Percentiles rank a stretch among this genome's conserved stretches.
phyloP scores from a whole-genome alignment of 2,113 vertebrate genomes.

The Oplegnathus fasciatus region DNA sequence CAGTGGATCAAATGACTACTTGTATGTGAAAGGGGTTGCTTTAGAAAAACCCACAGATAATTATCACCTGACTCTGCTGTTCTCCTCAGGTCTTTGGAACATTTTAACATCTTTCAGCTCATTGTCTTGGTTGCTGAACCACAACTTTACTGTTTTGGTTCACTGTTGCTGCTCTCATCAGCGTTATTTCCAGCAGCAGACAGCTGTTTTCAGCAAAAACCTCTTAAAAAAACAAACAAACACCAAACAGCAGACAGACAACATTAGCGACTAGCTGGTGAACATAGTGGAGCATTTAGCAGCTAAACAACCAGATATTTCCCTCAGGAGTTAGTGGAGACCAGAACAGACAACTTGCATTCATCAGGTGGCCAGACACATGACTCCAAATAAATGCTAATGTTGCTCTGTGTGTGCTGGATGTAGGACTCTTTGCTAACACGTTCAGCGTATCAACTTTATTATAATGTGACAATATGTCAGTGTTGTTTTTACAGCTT shows the following conservation, averaged over 20 bases:
- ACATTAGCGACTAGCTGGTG: background rate
- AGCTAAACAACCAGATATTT: conserved; percentile 8
- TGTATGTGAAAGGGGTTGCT: background rate
- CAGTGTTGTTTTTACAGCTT: background rate
- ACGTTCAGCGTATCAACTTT: background rate
- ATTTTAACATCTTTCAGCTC: background rate
- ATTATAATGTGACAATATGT: background rate
- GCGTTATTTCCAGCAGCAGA: background rate
- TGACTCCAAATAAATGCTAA: background rate
- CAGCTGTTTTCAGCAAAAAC: background rate
- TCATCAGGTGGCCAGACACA: background rate
- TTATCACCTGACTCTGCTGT: background rate
- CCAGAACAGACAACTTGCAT: background rate
- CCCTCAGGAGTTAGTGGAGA: background rate
- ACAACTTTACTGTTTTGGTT: background rate
- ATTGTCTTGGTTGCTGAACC: background rate
- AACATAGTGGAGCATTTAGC: background rate
- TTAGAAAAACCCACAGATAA: background rate
- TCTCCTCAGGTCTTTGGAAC: background rate
- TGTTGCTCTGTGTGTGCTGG: background rate
- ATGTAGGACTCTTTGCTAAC: background rate
- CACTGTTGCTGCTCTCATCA: background rate
- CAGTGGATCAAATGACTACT: background rate
- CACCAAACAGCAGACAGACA: background rate
- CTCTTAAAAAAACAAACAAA: background rate